phyloP scores from a whole-genome alignment of 1,140 invertebrate genomes.

The Caenorhabditis inopinata region DNA sequence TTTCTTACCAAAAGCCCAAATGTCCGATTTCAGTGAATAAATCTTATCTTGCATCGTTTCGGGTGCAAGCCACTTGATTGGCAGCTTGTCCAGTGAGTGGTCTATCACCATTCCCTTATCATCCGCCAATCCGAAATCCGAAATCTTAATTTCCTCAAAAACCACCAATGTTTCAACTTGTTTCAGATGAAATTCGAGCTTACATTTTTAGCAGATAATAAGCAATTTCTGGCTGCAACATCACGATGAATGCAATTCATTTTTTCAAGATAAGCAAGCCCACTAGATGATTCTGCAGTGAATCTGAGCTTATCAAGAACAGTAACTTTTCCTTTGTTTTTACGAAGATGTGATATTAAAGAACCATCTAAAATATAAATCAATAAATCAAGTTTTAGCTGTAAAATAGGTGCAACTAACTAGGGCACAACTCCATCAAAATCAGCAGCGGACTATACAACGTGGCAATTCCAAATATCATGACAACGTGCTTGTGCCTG shows the following conservation, averaged over 20 bases:
- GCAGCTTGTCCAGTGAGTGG: slow-evolving; percentile 82
- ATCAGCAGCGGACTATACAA: slow-evolving; percentile 66
- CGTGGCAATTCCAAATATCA: slow-evolving; percentile 67
- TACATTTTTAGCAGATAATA: slow-evolving; percentile 45
- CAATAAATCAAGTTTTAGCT: too few relatives aligned
- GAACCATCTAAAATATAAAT: slow-evolving; percentile 49
- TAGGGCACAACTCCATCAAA: slow-evolving; percentile 55
- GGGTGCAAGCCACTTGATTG: slow-evolving; percentile 74
- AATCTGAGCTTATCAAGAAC: slow-evolving; percentile 44
- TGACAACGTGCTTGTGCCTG: slow-evolving; percentile 43
- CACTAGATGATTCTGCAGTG: slow-evolving; percentile 37
- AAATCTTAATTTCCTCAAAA: slow-evolving; percentile 49
- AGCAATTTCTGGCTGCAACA: slow-evolving; percentile 49
- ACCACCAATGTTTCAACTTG: too few relatives aligned
- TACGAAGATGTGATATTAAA: slow-evolving; percentile 46
- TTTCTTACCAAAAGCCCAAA: slow-evolving; percentile 53
- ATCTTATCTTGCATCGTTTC: slow-evolving; percentile 62
- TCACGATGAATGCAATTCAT: slow-evolving; percentile 45
- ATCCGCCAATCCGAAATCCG: slow-evolving; percentile 55
- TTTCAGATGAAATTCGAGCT: too few relatives aligned
- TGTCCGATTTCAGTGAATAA: slow-evolving; percentile 55
- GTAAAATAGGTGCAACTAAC: too few relatives aligned
- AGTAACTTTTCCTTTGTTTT: slow-evolving; percentile 45
- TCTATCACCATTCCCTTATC: slow-evolving; percentile 67
- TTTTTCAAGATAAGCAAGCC: slow-evolving; percentile 48